These are phyloP conservation scores for Adoxophyes honmai DNA, from an alignment of 1,140 invertebrate genomes.

Conservation along the genomic window DNA sequence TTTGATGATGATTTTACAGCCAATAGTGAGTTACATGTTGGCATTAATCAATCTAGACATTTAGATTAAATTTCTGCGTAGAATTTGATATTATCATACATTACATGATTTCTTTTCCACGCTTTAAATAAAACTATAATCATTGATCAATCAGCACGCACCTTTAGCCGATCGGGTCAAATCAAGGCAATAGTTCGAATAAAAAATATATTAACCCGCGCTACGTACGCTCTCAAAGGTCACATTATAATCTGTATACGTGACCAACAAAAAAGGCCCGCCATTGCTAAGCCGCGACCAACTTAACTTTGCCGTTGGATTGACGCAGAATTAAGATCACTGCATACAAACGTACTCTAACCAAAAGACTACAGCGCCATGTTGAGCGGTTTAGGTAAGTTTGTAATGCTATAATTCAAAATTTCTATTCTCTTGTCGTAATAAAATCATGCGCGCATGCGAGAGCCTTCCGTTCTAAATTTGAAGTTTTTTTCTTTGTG, in stretches of 20 bases:
- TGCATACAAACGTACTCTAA: neutral
- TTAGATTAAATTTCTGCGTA: too few species aligned
- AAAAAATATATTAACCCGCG: conserved; percentile 65
- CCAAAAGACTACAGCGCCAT: neutral
- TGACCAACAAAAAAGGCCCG: conserved; percentile 63
- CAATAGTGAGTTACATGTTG: too few species aligned
- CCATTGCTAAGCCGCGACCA: conserved; percentile 33
- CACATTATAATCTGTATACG: conserved; percentile 70
- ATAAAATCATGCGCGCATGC: conserved; percentile 69
- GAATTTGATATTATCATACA: too few species aligned
- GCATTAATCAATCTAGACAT: too few species aligned
- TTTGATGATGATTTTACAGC: too few species aligned
- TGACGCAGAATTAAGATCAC: neutral
- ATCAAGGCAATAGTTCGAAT: conserved; percentile 58
- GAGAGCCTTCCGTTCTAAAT: conserved; percentile 34
- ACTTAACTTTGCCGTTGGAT: neutral
- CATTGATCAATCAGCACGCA: conserved; percentile 26
- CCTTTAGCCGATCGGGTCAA: conserved; percentile 43
- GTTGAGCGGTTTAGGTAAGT: neutral
- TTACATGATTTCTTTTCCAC: too few species aligned
- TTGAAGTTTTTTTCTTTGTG: conserved; percentile 31
- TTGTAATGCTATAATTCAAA: conserved; percentile 42
- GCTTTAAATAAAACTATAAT: too few species aligned
- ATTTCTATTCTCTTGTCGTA: conserved; percentile 70
- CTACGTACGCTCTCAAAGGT: conserved; percentile 61